phyloP scores from a whole-genome alignment of 2,888 invertebrate species.

The Uloborus plumipes region DNA sequence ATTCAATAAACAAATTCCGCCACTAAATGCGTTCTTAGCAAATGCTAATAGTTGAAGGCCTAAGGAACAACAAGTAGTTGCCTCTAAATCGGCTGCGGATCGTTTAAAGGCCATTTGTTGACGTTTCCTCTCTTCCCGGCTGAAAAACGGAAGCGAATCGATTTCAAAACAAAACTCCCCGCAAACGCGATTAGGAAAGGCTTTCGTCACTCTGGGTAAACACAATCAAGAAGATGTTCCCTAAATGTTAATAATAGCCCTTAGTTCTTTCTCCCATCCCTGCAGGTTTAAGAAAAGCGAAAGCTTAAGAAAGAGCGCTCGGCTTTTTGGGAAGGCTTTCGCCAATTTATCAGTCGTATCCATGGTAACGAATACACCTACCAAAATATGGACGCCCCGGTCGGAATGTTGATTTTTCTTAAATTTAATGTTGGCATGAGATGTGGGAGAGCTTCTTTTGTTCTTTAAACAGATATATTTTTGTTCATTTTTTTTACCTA shows the following conservation, averaged over 20 bases:
- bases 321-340: constrained; percentile 23
- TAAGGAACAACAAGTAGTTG: too few relatives aligned
- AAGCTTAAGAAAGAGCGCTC: constrained; percentile 22
- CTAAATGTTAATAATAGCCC: constrained; percentile 33
- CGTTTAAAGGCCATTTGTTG: too few relatives aligned
- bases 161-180: constrained; percentile 20
- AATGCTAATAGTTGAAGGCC: too few relatives aligned
- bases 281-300: neutral
- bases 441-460: too few relatives aligned
- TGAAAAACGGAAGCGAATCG: neutral
- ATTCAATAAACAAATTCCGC: too few relatives aligned
- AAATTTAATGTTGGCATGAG: constrained; percentile 11
- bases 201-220: constrained; percentile 22
- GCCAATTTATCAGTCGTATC: constrained; percentile 35
- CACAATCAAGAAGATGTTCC: constrained; percentile 37
- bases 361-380: constrained; percentile 33
- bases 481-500: too few relatives aligned
- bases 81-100: too few relatives aligned
- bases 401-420: constrained; percentile 6
- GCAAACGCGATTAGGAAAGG: constrained; percentile 19
- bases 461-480: too few relatives aligned
- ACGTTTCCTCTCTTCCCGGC: too few relatives aligned
- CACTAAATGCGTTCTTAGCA: too few relatives aligned
- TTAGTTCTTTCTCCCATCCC: constrained; percentile 2
- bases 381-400: constrained; percentile 26